These are phyloP conservation scores for Rutilus rutilus DNA, from an alignment of 2,113 vertebrate species.

Conservation along the genomic window DNA sequence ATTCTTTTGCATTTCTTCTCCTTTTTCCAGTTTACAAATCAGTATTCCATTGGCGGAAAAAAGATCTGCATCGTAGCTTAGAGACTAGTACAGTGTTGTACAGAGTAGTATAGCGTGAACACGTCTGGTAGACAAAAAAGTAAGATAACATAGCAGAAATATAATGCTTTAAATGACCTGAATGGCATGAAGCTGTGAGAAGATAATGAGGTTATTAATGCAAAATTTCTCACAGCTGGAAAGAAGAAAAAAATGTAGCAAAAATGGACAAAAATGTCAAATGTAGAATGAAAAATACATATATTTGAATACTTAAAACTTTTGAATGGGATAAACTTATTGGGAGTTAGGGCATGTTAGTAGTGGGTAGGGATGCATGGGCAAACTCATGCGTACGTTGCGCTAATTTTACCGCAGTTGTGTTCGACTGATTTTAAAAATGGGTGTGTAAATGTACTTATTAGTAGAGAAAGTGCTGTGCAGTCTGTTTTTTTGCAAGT, in stretches of 20 bases:
- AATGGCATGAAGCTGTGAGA: conserved; percentile 52
- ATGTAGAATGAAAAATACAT: conserved; percentile 44
- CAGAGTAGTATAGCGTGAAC: conserved; percentile 55
- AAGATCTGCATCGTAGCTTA: conserved; percentile 48
- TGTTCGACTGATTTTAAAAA: conserved; percentile 71
- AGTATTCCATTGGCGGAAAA: conserved; percentile 73
- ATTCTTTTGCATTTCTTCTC: conserved; percentile 65
- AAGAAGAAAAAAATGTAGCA: conserved; percentile 52
- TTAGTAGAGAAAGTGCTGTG: conserved; percentile 82
- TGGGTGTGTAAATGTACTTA: conserved; percentile 82
- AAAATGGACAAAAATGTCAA: conserved; percentile 29
- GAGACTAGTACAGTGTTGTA: conserved; percentile 53
- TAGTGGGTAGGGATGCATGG: conserved; percentile 66
- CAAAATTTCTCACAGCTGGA: conserved; percentile 39
- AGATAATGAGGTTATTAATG: conserved; percentile 55
- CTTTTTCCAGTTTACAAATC: conserved; percentile 80
- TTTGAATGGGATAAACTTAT: conserved; percentile 47
- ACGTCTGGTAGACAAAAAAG: conserved; percentile 50
- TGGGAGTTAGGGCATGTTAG: conserved; percentile 54
- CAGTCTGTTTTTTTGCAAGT: conserved; percentile 81
- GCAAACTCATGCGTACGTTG: conserved; percentile 67
- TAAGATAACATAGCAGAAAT: conserved; percentile 33
- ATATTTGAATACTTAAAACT: conserved; percentile 43
- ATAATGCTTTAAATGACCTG: conserved; percentile 52
- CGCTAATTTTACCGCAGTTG: conserved; percentile 79